Conservation (phyloP, 2,113 vertebrate genomes). For the Eretmochelys imbricata region DNA sequence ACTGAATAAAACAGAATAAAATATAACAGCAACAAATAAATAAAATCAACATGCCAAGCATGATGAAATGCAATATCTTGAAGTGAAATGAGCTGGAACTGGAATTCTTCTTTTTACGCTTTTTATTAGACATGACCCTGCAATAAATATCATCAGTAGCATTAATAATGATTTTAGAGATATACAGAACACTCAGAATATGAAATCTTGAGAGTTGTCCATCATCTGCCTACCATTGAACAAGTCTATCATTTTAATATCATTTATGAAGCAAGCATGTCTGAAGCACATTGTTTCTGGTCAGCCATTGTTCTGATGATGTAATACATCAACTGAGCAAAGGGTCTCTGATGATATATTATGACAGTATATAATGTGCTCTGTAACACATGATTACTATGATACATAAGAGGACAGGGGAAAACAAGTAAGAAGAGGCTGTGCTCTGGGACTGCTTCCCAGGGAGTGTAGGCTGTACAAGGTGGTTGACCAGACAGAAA, state of each 20-base stretch:
- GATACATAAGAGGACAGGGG: neutral
- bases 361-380: neutral
- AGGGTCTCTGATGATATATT: neutral
- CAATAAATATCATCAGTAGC: neutral
- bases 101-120: neutral
- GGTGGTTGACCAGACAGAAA: neutral
- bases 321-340: neutral
- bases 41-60: neutral
- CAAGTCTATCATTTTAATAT: constrained; percentile 38
- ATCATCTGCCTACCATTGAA: neutral
- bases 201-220: neutral
- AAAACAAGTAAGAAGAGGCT: neutral
- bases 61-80: neutral
- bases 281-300: constrained; percentile 17
- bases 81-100: neutral
- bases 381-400: neutral
- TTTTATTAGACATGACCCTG: neutral
- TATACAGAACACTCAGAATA: neutral
- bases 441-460: neutral
- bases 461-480: neutral
- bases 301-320: neutral
- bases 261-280: neutral
- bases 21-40: neutral
- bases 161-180: neutral
- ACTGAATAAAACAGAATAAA: neutral